Percentiles rank a stretch among this genome's conserved stretches.
Evolutionary conservation across 2,888 invertebrate genomes (phyloP).

Genomic region (Sclerodermus sp.): DNA sequence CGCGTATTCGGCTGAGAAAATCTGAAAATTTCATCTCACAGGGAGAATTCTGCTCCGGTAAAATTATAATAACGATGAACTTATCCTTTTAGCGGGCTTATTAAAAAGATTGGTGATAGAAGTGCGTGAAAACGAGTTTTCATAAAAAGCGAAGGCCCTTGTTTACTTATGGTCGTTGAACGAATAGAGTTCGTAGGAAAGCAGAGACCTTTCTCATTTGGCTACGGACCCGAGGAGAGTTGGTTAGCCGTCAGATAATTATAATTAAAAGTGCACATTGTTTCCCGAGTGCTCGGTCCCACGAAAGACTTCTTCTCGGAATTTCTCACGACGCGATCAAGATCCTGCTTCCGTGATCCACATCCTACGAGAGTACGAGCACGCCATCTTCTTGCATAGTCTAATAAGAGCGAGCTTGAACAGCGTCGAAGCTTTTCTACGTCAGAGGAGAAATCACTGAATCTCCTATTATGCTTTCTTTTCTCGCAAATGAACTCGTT

Average conservation of each 20-base stretch:
- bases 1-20: too few species aligned
- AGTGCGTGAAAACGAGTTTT: slow-evolving; percentile 1
- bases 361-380: slow-evolving; percentile 5
- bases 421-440: too few species aligned
- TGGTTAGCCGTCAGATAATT: slow-evolving; percentile 35
- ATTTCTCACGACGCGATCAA: slow-evolving; percentile 38
- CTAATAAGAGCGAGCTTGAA: too few species aligned
- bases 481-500: too few species aligned
- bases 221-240: slow-evolving; percentile 2
- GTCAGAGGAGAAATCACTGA: too few species aligned
- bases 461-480: too few species aligned
- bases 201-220: slow-evolving; percentile 38
- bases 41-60: too few species aligned
- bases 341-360: slow-evolving; percentile 34
- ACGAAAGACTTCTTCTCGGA: slow-evolving; percentile 34
- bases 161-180: slow-evolving; percentile 3
- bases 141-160: slow-evolving; percentile 10
- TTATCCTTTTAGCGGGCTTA: too few species aligned
- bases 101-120: too few species aligned
- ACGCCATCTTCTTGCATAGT: too few species aligned
- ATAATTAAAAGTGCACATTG: slow-evolving; percentile 51
- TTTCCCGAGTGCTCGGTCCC: slow-evolving; percentile 36
- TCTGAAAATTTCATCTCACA: too few species aligned
- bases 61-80: too few species aligned
- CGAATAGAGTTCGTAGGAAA: slow-evolving; percentile 32